Base-by-base conservation (phyloP, 2,113 vertebrate species). In the Aspiorhynchus laticeps region DNA sequence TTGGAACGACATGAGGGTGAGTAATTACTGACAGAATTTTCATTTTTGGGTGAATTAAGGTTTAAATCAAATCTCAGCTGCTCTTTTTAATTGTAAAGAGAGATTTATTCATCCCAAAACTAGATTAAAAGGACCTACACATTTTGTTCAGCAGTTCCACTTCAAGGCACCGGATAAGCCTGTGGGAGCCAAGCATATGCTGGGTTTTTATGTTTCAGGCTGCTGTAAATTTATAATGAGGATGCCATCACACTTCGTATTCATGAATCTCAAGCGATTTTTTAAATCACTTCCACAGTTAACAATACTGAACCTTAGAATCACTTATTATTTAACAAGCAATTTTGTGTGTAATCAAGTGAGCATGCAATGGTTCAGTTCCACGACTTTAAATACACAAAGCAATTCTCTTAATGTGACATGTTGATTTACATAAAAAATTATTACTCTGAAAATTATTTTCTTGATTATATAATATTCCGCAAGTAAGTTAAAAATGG, bases 221-320 rank as follows among this genome's bases (percentile, higher is more conserved):
- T 86, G 79, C 38, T 59, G 41, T 87, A 65, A 61, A 82, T 86
- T 74, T 80, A 71, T 63, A 80, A 86, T 74, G 79, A 87, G 79
- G 53, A 87, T 82, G 51, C 51, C 53, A 63, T 41, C 51, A 43
- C 14, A 48, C 26, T 51, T 33, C 15, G 7, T 33, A 38, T 67
- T 38, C 61, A 82, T 38, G 3, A 53, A 53, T 71, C 81, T 71
- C 65, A 53, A 33, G 65, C 28, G 43, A 9, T 46, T 48, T 56
- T 56, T 38, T 31, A 3, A 83, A 69, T 51, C 61, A 69, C n/a
- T 19, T 28, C 28, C 26, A 65, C n/a, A 33, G 14, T 33, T 69
- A 83, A 48, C 26, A 51, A 51, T 65, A 11, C 3, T 41, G 17
- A 81, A 28, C 80, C 21, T 43, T 19, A 82, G 7, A 33, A 83